A percentile compares a stretch with the other conserved stretches of the same genome.
Evolutionary conservation across 1,140 invertebrate genomes (phyloP).

Genomic region (Drosophila watanabei): DNA sequence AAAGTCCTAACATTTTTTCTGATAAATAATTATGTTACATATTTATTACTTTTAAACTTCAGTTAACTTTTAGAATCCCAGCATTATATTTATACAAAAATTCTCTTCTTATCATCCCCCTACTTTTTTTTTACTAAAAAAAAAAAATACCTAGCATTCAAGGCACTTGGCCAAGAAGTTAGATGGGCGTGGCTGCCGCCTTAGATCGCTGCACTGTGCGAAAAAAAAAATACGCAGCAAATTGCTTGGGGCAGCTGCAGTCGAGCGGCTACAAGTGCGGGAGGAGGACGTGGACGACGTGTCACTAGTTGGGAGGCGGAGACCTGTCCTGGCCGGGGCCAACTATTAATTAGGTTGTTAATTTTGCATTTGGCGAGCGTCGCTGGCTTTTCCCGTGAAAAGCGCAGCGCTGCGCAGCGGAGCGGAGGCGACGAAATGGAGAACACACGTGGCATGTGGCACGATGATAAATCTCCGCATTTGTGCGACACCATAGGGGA

Average conservation of each 20-base stretch:
- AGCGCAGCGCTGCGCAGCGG: slow-evolving; percentile 50
- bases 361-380: slow-evolving; percentile 81
- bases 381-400: slow-evolving; percentile 77
- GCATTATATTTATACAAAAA: background rate
- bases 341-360: slow-evolving; percentile 83
- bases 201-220: slow-evolving; percentile 17
- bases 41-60: background rate
- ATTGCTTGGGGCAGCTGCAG: slow-evolving; percentile 51
- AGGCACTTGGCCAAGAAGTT: slow-evolving; percentile 23
- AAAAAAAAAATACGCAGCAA: slow-evolving; percentile 23
- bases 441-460: slow-evolving; percentile 57
- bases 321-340: slow-evolving; percentile 50
- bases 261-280: slow-evolving; percentile 5
- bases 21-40: background rate
- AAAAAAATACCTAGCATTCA: slow-evolving; percentile 17
- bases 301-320: slow-evolving; percentile 15
- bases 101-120: background rate
- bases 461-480: slow-evolving; percentile 75
- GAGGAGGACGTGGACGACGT: slow-evolving; percentile 28
- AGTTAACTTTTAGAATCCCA: background rate
- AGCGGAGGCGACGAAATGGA: slow-evolving; percentile 43
- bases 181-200: slow-evolving; percentile 15
- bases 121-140: background rate
- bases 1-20: background rate
- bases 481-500: slow-evolving; percentile 71